Evolutionary conservation across 2,888 invertebrate species (phyloP).

Genomic region (Cremastobaeus sp.): DNA sequence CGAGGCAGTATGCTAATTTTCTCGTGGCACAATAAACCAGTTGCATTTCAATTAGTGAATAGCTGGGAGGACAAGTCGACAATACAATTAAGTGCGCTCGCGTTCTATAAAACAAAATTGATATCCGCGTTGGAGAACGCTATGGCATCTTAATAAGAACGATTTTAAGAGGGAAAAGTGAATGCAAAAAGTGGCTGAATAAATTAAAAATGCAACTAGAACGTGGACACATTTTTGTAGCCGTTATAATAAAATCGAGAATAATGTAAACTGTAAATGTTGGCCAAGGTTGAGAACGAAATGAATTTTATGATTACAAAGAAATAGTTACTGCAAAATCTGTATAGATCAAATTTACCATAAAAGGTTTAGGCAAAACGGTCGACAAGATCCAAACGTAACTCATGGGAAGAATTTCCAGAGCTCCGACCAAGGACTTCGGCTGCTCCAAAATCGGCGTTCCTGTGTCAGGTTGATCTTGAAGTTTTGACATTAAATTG

Average conservation of each 20-base stretch:
- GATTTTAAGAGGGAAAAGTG: too few species aligned
- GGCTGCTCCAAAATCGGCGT: slow-evolving; percentile 84
- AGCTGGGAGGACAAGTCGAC: slow-evolving; percentile 29
- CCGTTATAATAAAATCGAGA: too few species aligned
- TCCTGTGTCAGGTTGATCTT: slow-evolving; percentile 82
- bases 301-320: not conserved
- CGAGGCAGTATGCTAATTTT: slow-evolving; percentile 47
- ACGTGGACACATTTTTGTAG: too few species aligned
- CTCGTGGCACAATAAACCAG: slow-evolving; percentile 48
- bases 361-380: slow-evolving; percentile 81
- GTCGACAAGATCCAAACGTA: slow-evolving; percentile 86
- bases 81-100: slow-evolving; percentile 39
- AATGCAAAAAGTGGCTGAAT: too few species aligned
- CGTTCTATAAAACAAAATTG: slow-evolving; percentile 30
- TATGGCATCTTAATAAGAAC: too few species aligned
- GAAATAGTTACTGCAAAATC: not conserved
- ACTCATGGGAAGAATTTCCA: slow-evolving; percentile 81
- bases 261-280: not conserved
- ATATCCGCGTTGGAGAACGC: not conserved
- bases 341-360: slow-evolving; percentile 58
- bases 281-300: not conserved
- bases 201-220: not conserved
- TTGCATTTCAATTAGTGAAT: slow-evolving; percentile 55
- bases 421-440: slow-evolving; percentile 75
- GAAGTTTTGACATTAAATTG: slow-evolving; percentile 70